A percentile compares a stretch with the other conserved stretches of the same genome.
Evolutionary conservation across 37 sponge, comb jelly and placozoan genomes (phyloP).

Genomic region (Ianthella basta): DNA sequence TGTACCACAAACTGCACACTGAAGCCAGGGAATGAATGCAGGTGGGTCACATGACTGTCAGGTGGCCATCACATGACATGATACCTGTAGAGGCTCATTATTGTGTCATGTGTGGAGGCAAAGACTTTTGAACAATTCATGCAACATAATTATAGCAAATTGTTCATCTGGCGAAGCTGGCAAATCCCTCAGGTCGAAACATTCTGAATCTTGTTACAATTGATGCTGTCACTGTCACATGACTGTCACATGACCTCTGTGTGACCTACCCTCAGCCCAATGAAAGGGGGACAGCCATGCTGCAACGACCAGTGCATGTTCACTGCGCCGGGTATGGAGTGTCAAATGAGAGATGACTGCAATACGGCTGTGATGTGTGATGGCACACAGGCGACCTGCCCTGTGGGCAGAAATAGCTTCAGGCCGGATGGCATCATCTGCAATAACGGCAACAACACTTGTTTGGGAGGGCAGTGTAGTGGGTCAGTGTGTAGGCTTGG

Average conservation of each 20-base stretch:
- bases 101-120: too few relatives aligned
- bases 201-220: too few relatives aligned
- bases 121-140: too few relatives aligned
- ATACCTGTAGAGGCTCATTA: too few relatives aligned
- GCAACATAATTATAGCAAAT: too few relatives aligned
- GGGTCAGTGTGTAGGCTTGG: slow-evolving; percentile 53
- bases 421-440: slow-evolving; percentile 45
- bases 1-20: slow-evolving; percentile 6
- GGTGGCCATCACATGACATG: too few relatives aligned
- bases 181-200: too few relatives aligned
- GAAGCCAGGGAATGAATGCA: background rate
- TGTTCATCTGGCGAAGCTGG: too few relatives aligned
- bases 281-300: background rate
- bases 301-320: slow-evolving; percentile 20
- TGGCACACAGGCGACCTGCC: background rate
- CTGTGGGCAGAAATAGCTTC: background rate
- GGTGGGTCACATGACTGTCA: background rate
- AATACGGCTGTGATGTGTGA: background rate
- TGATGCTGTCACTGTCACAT: too few relatives aligned
- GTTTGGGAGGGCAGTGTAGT: slow-evolving; percentile 59
- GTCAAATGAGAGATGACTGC: background rate
- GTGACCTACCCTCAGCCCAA: too few relatives aligned
- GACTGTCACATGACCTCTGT: too few relatives aligned
- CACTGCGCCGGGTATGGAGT: background rate
- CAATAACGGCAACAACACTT: slow-evolving; percentile 57